phyloP scores from a whole-genome alignment of 2,888 invertebrate genomes.

The Xylota segnis region DNA sequence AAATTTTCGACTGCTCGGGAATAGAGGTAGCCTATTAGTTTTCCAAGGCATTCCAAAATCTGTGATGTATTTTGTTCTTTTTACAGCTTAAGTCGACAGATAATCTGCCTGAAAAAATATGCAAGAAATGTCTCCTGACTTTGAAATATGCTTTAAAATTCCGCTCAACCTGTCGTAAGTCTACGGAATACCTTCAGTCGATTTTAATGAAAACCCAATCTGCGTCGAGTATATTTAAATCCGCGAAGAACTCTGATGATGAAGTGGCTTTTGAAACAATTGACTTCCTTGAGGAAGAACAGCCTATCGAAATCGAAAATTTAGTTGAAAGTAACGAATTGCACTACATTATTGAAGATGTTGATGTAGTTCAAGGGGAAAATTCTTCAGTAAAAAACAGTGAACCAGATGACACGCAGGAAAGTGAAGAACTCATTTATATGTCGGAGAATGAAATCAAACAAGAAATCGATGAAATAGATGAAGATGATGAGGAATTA shows the following conservation, averaged over 20 bases:
- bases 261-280: slow-evolving; percentile 58
- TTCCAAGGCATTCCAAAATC: background rate
- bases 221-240: slow-evolving; percentile 63
- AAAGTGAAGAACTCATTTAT: slow-evolving; percentile 56
- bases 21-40: slow-evolving; percentile 71
- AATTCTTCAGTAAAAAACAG: slow-evolving; percentile 23
- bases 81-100: slow-evolving; percentile 79
- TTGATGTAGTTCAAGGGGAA: slow-evolving; percentile 23
- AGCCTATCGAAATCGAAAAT: slow-evolving; percentile 38
- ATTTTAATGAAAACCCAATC: slow-evolving; percentile 62
- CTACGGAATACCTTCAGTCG: slow-evolving; percentile 61
- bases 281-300: slow-evolving; percentile 69
- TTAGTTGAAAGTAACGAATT: slow-evolving; percentile 30
- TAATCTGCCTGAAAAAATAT: slow-evolving; percentile 79
- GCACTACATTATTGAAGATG: slow-evolving; percentile 58
- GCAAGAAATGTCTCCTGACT: slow-evolving; percentile 51
- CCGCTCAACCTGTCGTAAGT: slow-evolving; percentile 57
- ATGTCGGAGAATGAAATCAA: slow-evolving; percentile 63
- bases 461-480: slow-evolving; percentile 40
- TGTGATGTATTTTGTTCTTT: background rate
- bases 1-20: slow-evolving; percentile 78
- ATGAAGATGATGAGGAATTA: slow-evolving; percentile 32
- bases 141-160: slow-evolving; percentile 65
- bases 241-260: slow-evolving; percentile 23
- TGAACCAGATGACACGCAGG: slow-evolving; percentile 48